Evolutionary conservation across 2,797 vertebrate species (phyloP).

Genomic region (Mormyrus hasselquistii): DNA sequence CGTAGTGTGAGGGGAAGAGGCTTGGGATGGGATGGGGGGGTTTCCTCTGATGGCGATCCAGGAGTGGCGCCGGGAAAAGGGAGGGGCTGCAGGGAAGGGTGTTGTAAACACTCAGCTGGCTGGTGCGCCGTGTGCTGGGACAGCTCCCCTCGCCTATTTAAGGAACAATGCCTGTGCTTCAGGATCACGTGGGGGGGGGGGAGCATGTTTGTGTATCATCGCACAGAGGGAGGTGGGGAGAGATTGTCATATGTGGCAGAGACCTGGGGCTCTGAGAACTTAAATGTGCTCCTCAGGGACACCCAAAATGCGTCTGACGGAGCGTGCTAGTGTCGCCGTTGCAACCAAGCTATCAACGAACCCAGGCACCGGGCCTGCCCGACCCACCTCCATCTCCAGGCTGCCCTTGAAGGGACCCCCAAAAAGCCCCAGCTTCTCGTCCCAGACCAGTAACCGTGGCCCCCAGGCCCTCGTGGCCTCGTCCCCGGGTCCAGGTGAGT

Average conservation of each 20-base stretch:
- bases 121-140: conserved; percentile 37
- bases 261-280: not conserved
- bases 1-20: conserved; percentile 17
- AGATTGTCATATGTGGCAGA: not conserved
- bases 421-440: conserved; percentile 51
- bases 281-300: conserved; percentile 34
- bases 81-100: conserved; percentile 23
- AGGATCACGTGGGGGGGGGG: not conserved
- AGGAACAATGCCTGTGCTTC: not conserved
- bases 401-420: conserved; percentile 52
- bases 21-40: not conserved
- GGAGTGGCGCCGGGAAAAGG: conserved; percentile 23
- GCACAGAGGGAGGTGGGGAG: not conserved
- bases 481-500: conserved; percentile 54
- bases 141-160: conserved; percentile 3
- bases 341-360: conserved; percentile 37
- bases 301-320: conserved; percentile 33
- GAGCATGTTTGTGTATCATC: not conserved
- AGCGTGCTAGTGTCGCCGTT: conserved; percentile 27
- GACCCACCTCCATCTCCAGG: conserved; percentile 50
- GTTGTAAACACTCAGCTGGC: not conserved
- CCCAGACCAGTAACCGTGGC: conserved; percentile 53
- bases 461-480: conserved; percentile 41
- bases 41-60: not conserved
- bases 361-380: conserved; percentile 30